Conservation (phyloP, 2,797 vertebrate genomes). For the Lepilemur septentrionalis region DNA sequence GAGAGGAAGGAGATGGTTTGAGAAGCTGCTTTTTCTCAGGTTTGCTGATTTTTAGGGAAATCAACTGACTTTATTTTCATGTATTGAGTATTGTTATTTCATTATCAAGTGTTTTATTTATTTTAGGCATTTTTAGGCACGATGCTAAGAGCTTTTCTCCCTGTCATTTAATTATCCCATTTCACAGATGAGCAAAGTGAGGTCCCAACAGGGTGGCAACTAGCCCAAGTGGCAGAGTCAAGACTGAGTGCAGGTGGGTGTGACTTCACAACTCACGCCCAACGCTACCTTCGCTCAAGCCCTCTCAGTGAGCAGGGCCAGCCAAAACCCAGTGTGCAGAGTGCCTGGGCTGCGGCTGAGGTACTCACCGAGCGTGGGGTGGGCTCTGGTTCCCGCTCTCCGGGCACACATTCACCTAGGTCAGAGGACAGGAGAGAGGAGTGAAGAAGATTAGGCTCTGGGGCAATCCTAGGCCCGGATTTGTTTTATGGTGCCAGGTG, state of each 20-base stretch:
- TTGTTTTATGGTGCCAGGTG: not conserved
- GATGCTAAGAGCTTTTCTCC: not conserved
- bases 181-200: not conserved
- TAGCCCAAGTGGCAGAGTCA: not conserved
- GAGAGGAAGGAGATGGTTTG: not conserved
- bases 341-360: accelerated
- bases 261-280: not conserved
- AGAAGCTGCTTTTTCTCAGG: not conserved
- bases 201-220: not conserved
- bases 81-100: not conserved
- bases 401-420: conserved; percentile 92
- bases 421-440: conserved; percentile 46
- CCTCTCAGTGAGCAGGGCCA: not conserved
- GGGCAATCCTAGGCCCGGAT: not conserved
- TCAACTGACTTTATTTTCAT: not conserved
- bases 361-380: conserved; percentile 78
- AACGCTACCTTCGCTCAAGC: accelerated
- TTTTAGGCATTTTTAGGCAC: not conserved
- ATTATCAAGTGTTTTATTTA: not conserved
- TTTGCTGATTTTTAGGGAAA: not conserved
- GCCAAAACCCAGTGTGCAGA: not conserved
- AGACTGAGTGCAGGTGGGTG: not conserved
- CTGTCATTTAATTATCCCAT: not conserved
- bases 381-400: conserved; percentile 75
- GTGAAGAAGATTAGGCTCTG: not conserved